These are phyloP conservation scores for Spodoptera littoralis DNA, from an alignment of 2,888 invertebrate species.

Conservation along the genomic window DNA sequence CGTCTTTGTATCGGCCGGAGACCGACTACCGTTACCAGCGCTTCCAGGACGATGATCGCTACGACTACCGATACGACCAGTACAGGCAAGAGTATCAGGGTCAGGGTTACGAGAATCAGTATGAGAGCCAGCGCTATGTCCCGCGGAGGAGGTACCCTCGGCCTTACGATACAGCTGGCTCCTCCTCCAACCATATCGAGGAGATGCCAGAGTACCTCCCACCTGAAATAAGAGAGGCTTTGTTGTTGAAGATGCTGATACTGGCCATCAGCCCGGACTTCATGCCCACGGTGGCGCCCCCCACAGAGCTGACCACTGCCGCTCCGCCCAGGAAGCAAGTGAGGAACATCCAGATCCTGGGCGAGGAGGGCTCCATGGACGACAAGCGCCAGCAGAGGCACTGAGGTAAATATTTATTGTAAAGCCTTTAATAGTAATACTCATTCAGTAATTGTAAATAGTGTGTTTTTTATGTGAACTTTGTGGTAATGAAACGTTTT, in stretches of 20 bases:
- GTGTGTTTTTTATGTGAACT: constrained; percentile 63
- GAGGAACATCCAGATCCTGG: constrained; percentile 92
- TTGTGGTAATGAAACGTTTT: constrained; percentile 68
- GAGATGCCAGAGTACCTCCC: constrained; percentile 90
- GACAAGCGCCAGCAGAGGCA: constrained; percentile 75
- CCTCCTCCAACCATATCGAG: constrained; percentile 81
- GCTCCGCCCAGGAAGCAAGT: constrained; percentile 89
- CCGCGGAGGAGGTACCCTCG: constrained; percentile 79
- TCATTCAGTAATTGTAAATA: constrained; percentile 78
- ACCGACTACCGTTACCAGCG: constrained; percentile 74
- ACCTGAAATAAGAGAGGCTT: constrained; percentile 91
- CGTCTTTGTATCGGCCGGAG: constrained; percentile 72
- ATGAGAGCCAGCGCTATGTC: constrained; percentile 84
- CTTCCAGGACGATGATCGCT: constrained; percentile 79
- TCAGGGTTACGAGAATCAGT: constrained; percentile 81
- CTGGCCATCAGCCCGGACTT: constrained; percentile 91
- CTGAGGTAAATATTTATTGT: constrained; percentile 66
- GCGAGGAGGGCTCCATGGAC: constrained; percentile 88
- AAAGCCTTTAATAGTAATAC: constrained; percentile 71
- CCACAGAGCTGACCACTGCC: constrained; percentile 83
- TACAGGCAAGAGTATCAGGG: constrained; percentile 79
- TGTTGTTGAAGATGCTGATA: constrained; percentile 92
- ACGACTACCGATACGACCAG: constrained; percentile 81
- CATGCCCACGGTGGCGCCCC: constrained; percentile 79
- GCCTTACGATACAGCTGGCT: constrained; percentile 80